These are phyloP conservation scores for Cinclus mexicanus DNA, from an alignment of 2,113 vertebrate species.

Conservation along the genomic window DNA sequence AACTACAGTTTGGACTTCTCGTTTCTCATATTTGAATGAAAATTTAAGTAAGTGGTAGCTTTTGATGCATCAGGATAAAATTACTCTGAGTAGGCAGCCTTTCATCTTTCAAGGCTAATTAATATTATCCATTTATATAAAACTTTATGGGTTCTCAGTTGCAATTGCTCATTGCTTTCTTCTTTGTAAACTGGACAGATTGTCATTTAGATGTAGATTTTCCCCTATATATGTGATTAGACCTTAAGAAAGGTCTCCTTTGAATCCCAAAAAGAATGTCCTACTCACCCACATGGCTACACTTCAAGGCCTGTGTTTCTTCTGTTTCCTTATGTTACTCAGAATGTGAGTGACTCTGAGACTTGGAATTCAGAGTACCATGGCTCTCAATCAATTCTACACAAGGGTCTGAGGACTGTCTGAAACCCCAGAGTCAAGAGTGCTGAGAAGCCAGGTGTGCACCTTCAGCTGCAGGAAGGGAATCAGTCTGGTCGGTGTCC, in stretches of 20 bases:
- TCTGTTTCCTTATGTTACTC: neutral
- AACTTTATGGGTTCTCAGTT: neutral
- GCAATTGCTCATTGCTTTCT: neutral
- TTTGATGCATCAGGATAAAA: constrained; percentile 30
- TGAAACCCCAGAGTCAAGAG: neutral
- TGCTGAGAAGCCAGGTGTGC: neutral
- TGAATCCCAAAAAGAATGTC: neutral
- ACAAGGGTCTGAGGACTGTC: neutral
- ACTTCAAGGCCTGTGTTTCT: neutral
- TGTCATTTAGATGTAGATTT: constrained; percentile 15
- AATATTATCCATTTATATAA: neutral
- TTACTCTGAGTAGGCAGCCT: neutral
- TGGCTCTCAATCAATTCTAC: neutral
- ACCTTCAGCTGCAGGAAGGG: neutral
- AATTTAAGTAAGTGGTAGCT: neutral
- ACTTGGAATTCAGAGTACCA: neutral
- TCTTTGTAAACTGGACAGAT: constrained; percentile 1
- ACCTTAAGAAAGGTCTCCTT: neutral
- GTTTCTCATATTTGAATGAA: constrained; percentile 21
- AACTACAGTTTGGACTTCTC: neutral
- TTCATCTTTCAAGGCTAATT: constrained; percentile 42
- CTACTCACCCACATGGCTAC: neutral
- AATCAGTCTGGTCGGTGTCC: neutral
- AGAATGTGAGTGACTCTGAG: neutral
- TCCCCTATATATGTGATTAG: neutral